These are phyloP conservation scores for Halcyon malimbica DNA, from an alignment of 2,113 vertebrate species.

Conservation along the genomic window DNA sequence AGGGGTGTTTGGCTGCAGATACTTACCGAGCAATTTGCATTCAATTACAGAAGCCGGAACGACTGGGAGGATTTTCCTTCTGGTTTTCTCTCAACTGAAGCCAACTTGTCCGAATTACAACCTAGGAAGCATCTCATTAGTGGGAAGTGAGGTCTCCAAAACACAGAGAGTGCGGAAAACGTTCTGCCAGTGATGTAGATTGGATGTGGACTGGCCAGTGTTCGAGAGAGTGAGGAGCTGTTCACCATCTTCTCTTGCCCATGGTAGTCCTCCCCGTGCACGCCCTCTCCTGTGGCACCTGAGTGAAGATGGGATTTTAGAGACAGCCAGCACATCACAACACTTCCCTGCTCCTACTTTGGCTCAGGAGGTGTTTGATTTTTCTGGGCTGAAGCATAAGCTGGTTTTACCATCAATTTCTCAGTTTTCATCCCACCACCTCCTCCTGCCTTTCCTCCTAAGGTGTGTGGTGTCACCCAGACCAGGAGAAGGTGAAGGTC, in stretches of 20 bases:
- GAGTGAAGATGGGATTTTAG: background rate
- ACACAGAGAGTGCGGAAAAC: background rate
- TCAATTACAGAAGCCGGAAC: conserved; percentile 23
- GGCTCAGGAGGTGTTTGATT: background rate
- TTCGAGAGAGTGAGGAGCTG: background rate
- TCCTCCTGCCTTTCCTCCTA: background rate
- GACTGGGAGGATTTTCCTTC: conserved; percentile 36
- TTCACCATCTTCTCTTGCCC: background rate
- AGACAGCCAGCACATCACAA: background rate
- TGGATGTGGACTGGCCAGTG: background rate
- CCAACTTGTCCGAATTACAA: conserved; percentile 33
- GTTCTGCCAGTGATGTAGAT: background rate
- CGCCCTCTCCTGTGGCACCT: background rate
- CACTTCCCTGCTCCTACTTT: background rate
- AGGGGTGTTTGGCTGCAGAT: conserved; percentile 16
- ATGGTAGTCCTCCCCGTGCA: background rate
- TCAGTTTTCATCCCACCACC: background rate
- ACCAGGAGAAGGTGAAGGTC: background rate
- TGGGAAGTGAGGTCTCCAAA: conserved; percentile 35
- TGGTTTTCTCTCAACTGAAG: conserved; percentile 26
- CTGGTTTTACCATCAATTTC: background rate
- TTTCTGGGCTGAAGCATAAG: background rate
- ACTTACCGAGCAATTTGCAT: background rate
- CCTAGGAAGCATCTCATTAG: conserved; percentile 49
- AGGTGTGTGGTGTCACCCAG: background rate